These are phyloP conservation scores for Lasioglossum leucozonium DNA, from an alignment of 2,888 invertebrate genomes.

Conservation along the genomic window DNA sequence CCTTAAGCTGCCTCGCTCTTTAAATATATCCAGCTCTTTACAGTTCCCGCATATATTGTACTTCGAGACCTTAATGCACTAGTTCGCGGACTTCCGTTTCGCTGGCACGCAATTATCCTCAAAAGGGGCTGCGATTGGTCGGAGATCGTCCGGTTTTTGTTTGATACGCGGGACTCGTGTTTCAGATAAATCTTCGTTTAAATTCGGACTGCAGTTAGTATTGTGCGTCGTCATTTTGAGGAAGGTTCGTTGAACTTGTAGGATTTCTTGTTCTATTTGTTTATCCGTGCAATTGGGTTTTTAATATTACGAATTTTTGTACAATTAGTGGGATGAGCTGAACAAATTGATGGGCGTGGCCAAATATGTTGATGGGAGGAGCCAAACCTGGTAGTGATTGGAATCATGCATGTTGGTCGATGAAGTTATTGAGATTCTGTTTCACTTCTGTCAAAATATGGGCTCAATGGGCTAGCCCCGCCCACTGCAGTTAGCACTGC, in stretches of 20 bases:
- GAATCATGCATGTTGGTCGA: neutral
- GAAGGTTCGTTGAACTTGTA: too few relatives aligned
- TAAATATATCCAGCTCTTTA: constrained; percentile 9
- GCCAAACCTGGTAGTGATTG: neutral
- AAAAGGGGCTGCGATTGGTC: neutral
- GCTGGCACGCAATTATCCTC: neutral
- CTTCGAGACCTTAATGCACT: constrained; percentile 12
- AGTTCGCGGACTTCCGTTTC: neutral
- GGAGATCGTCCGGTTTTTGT: neutral
- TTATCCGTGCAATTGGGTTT: neutral
- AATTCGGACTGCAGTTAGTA: neutral
- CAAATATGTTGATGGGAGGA: neutral
- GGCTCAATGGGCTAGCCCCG: neutral
- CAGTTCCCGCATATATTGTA: constrained; percentile 10
- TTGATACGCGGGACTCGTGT: neutral
- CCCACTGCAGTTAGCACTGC: neutral
- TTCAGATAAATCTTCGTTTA: neutral
- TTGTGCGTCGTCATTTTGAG: too few relatives aligned
- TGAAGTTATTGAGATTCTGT: neutral
- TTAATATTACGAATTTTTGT: neutral
- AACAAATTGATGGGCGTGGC: neutral
- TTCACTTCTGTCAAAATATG: neutral
- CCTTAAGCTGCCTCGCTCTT: neutral
- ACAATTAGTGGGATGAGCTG: neutral
- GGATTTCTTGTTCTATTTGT: neutral